Conservation (phyloP, 2,888 invertebrate genomes). For the Heliconius ismenius region DNA sequence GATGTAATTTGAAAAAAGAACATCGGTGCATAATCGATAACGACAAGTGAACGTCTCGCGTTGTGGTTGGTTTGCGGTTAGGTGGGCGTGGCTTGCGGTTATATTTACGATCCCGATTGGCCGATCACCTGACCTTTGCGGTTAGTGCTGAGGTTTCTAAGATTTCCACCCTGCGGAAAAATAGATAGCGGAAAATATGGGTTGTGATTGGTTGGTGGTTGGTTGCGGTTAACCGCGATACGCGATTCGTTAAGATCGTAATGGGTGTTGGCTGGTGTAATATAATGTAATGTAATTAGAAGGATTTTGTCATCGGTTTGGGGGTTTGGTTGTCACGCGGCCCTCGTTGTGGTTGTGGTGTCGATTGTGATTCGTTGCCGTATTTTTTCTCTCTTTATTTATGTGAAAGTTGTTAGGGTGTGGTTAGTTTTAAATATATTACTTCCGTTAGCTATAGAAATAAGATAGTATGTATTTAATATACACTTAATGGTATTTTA, state of each 20-base stretch:
- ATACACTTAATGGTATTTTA: neutral
- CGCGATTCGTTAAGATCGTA: constrained; percentile 79
- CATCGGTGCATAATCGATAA: constrained; percentile 70
- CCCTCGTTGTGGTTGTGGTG: constrained; percentile 53
- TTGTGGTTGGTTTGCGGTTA: constrained; percentile 85
- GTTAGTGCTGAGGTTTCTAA: constrained; percentile 84
- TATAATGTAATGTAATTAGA: constrained; percentile 53
- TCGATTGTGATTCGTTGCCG: constrained; percentile 48
- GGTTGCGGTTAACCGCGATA: constrained; percentile 79
- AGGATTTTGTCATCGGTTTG: constrained; percentile 69
- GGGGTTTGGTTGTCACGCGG: constrained; percentile 58
- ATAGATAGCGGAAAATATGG: constrained; percentile 78
- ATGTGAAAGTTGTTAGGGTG: neutral
- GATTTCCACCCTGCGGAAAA: constrained; percentile 81
- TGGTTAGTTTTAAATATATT: neutral
- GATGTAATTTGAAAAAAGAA: constrained; percentile 65
- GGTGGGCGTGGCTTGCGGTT: constrained; percentile 84
- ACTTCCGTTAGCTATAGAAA: neutral
- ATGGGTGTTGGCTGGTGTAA: constrained; percentile 57
- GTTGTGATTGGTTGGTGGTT: constrained; percentile 71
- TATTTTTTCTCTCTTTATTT: constrained; percentile 24
- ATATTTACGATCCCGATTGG: constrained; percentile 83
- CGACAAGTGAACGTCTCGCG: constrained; percentile 75
- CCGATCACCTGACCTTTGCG: constrained; percentile 81
- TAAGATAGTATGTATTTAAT: neutral